These are phyloP conservation scores for Benitochromis conjunctus DNA, from an alignment of 2,113 vertebrate species.

Conservation along the genomic window DNA sequence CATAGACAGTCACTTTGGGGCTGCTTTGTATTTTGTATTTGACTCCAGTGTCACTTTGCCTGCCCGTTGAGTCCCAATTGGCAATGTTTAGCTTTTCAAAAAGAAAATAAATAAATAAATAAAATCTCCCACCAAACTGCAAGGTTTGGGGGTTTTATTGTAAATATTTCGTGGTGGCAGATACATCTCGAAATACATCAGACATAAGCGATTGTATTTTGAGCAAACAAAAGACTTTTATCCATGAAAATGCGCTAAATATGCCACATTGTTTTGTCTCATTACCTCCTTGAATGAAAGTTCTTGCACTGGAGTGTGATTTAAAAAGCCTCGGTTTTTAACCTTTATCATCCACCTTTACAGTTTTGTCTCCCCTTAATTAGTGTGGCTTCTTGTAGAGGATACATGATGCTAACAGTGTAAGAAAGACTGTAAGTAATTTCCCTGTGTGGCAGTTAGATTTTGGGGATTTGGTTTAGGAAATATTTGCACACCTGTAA, in stretches of 20 bases:
- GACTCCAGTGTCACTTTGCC: constrained; percentile 28
- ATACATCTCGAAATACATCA: neutral
- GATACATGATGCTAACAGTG: neutral
- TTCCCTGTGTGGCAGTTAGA: neutral
- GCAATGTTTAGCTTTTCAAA: neutral
- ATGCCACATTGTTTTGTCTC: neutral
- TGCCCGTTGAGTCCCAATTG: constrained; percentile 14
- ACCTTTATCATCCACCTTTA: neutral
- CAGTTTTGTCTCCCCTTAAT: neutral
- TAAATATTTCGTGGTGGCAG: neutral
- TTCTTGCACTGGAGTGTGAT: neutral
- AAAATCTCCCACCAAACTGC: neutral
- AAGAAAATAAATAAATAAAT: rapidly evolving
- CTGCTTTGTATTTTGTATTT: constrained; percentile 28
- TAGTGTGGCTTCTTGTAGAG: neutral
- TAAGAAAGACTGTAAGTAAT: neutral
- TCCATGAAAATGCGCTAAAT: neutral
- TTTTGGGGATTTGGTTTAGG: neutral
- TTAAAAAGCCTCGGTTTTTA: rapidly evolving
- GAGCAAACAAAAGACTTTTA: neutral
- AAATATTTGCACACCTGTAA: neutral
- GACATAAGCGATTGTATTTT: neutral
- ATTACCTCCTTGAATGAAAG: neutral
- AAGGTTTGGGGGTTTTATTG: neutral
- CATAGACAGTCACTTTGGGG: constrained; percentile 35